A percentile compares a stretch with the other conserved stretches of the same genome.
Evolutionary conservation across 2,113 vertebrate species (phyloP).

Genomic region (Pipra filicauda): DNA sequence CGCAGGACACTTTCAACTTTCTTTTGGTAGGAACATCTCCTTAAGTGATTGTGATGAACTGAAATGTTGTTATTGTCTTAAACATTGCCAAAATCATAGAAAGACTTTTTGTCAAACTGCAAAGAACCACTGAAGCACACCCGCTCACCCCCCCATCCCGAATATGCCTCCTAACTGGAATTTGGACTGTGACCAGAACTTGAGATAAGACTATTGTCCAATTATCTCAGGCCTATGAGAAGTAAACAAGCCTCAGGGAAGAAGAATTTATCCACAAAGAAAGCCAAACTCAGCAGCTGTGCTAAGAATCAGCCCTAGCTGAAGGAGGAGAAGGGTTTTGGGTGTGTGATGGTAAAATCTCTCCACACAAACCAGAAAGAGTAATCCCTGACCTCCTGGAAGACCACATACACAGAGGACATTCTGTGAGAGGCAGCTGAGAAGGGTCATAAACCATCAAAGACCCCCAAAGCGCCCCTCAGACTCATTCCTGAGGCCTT

Average conservation of each 20-base stretch:
- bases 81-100: not conserved
- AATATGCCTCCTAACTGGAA: not conserved
- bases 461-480: not conserved
- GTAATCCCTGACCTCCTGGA: not conserved
- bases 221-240: not conserved
- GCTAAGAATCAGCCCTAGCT: not conserved
- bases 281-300: not conserved
- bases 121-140: not conserved
- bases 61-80: not conserved
- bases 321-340: not conserved
- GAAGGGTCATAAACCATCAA: not conserved
- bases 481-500: not conserved
- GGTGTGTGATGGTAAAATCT: not conserved
- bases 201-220: not conserved
- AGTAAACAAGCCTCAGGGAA: not conserved
- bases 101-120: not conserved
- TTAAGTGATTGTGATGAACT: not conserved
- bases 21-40: not conserved
- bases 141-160: not conserved
- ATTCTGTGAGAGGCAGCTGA: not conserved
- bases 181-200: not conserved
- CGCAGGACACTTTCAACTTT: not conserved
- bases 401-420: not conserved
- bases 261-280: not conserved
- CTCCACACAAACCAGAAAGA: not conserved